These are phyloP conservation scores for Dicaeum eximium DNA, from an alignment of 2,113 vertebrate genomes.

Conservation along the genomic window DNA sequence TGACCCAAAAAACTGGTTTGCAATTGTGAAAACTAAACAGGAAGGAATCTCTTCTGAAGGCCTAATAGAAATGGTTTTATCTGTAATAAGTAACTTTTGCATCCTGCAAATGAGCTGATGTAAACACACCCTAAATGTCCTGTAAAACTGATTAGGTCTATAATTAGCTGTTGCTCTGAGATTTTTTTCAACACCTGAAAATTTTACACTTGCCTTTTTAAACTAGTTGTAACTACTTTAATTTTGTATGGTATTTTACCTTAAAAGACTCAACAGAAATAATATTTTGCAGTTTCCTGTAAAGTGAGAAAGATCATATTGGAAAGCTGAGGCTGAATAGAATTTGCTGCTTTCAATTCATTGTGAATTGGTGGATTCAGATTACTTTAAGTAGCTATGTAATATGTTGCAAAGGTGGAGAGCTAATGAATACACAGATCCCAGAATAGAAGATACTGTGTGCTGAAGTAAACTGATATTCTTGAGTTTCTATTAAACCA, in stretches of 20 bases:
- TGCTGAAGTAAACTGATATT: constrained; percentile 70
- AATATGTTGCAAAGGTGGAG: constrained; percentile 54
- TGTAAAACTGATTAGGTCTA: background rate
- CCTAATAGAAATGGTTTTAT: background rate
- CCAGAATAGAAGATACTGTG: constrained; percentile 70
- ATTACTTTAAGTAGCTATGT: constrained; percentile 64
- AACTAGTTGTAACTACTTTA: background rate
- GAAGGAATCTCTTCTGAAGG: background rate
- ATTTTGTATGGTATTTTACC: background rate
- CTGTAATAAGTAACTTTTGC: background rate
- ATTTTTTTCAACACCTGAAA: background rate
- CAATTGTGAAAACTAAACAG: background rate
- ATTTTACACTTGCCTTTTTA: background rate
- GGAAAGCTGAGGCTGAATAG: constrained; percentile 47
- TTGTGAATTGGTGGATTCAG: constrained; percentile 60
- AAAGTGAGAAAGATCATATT: constrained; percentile 9
- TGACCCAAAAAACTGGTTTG: background rate
- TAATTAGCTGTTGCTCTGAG: background rate
- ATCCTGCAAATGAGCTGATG: background rate
- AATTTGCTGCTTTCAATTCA: constrained; percentile 56
- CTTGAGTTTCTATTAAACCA: constrained; percentile 45
- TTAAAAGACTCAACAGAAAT: background rate
- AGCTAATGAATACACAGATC: constrained; percentile 53
- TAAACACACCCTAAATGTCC: background rate
- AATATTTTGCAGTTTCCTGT: background rate